Conservation (phyloP, 2,797 vertebrate genomes). For the Pseudomugil gertrudae region DNA sequence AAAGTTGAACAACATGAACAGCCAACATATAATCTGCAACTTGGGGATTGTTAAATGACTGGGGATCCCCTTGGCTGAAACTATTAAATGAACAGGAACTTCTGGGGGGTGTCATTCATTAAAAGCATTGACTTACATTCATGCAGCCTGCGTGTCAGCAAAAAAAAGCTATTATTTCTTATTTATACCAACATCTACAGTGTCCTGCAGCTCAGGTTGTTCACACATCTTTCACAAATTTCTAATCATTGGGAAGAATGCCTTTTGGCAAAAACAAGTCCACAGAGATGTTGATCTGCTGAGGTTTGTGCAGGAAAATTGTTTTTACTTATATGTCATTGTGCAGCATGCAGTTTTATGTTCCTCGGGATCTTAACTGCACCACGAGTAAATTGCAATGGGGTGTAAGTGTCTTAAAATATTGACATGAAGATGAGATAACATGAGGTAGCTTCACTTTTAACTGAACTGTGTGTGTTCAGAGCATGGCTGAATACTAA, state of each 20-base stretch:
- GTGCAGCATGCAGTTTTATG: conserved; percentile 23
- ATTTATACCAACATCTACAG: conserved; percentile 34
- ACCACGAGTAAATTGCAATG: conserved; percentile 21
- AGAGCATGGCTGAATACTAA: conserved; percentile 25
- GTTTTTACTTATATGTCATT: conserved; percentile 33
- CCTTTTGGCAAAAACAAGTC: conserved; percentile 54
- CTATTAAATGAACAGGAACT: conserved; percentile 43
- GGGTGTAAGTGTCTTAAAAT: conserved; percentile 27
- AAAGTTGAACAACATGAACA: conserved; percentile 52
- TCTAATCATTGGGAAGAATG: conserved; percentile 36
- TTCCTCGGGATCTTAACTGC: conserved; percentile 28
- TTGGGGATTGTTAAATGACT: conserved; percentile 49
- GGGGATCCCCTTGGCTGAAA: conserved; percentile 46
- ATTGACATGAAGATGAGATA: conserved; percentile 22
- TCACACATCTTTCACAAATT: conserved; percentile 37
- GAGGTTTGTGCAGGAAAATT: conserved; percentile 30
- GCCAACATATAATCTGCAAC: conserved; percentile 42
- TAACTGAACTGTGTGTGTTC: conserved; percentile 15
- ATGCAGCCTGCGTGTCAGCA: conserved; percentile 47
- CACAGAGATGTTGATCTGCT: conserved; percentile 41
- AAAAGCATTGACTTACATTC: conserved; percentile 62
- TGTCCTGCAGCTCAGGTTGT: conserved; percentile 32
- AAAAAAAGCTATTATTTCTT: conserved; percentile 38
- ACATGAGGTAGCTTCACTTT: conserved; percentile 6
- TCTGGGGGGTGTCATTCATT: conserved; percentile 59